Percentiles rank a stretch among this genome's conserved stretches.
Evolutionary conservation across 2,888 invertebrate genomes (phyloP).

Genomic region (Dasypogon diadema): DNA sequence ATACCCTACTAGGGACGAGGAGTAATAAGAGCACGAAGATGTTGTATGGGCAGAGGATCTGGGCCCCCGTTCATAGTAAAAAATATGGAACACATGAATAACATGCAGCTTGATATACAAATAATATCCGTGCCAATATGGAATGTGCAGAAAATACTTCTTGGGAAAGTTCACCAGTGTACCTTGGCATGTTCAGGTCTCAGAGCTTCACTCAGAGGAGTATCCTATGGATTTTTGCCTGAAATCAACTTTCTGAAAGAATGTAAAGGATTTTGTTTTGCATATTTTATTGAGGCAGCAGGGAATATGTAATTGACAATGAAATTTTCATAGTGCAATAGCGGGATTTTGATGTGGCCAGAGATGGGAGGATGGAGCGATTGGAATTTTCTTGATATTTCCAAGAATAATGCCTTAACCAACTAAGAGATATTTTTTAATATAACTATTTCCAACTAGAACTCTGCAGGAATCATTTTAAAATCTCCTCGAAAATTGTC

Average conservation of each 20-base stretch:
- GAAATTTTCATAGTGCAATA: no score
- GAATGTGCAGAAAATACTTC: conserved; percentile 27
- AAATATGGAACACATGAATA: conserved; percentile 11
- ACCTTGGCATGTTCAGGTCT: background rate
- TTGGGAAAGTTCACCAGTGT: background rate
- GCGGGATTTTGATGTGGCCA: no score
- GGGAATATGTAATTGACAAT: no score
- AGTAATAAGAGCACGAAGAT: background rate
- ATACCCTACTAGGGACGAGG: background rate
- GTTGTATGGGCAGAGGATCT: background rate
- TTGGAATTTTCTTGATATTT: no score
- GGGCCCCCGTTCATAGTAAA: conserved; percentile 1
- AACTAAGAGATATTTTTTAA: no score
- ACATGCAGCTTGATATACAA: conserved; percentile 24
- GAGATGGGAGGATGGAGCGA: no score
- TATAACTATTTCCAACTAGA: no score
- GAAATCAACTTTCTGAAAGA: conserved; percentile 1
- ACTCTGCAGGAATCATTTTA: no score
- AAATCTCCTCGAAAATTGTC: no score
- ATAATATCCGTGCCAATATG: conserved; percentile 29
- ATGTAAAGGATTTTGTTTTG: background rate
- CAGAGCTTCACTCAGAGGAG: background rate
- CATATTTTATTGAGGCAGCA: conserved; percentile 1
- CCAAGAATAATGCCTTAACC: no score
- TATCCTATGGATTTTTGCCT: background rate